A percentile compares a stretch with the other conserved stretches of the same genome.
These are phyloP conservation scores for Petrophora chlorosata DNA, from an alignment of 2,888 invertebrate genomes.

Conservation along the genomic window DNA sequence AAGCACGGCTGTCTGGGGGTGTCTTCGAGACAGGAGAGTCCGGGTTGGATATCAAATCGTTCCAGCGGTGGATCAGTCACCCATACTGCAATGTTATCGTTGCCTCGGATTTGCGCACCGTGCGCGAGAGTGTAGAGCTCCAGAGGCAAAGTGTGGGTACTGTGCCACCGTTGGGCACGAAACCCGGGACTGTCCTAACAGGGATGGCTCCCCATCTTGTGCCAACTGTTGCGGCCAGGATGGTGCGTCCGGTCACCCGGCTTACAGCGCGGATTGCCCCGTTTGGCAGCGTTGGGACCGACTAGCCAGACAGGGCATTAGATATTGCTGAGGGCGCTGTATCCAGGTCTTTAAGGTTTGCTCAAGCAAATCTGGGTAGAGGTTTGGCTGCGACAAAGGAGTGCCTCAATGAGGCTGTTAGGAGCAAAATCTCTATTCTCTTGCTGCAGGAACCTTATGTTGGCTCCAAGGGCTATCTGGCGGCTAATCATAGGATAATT, in stretches of 20 bases:
- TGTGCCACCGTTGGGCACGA: slow-evolving; percentile 5
- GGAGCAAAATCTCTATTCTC: too few species aligned
- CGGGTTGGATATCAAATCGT: too few species aligned
- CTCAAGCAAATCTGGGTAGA: neutral
- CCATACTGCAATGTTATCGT: slow-evolving; percentile 3
- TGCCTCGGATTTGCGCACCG: slow-evolving; percentile 9
- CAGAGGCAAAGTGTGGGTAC: neutral
- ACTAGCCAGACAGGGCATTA: too few species aligned
- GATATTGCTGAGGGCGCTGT: too few species aligned
- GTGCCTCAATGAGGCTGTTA: neutral
- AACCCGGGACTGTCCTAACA: slow-evolving; percentile 2
- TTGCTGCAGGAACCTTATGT: too few species aligned
- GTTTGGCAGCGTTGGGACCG: too few species aligned
- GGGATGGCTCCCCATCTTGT: neutral
- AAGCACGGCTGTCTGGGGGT: too few species aligned
- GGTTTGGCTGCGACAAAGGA: neutral
- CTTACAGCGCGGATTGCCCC: too few species aligned
- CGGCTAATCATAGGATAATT: neutral
- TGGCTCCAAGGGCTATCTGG: neutral
- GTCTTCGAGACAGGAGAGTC: too few species aligned
- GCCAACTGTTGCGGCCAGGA: too few species aligned
- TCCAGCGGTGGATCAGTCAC: slow-evolving; percentile 19
- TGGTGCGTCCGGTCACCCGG: too few species aligned
- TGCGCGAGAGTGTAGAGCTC: neutral
- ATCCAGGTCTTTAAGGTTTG: too few species aligned